phyloP scores from a whole-genome alignment of 2,888 invertebrate species.

The Timema cristinae region DNA sequence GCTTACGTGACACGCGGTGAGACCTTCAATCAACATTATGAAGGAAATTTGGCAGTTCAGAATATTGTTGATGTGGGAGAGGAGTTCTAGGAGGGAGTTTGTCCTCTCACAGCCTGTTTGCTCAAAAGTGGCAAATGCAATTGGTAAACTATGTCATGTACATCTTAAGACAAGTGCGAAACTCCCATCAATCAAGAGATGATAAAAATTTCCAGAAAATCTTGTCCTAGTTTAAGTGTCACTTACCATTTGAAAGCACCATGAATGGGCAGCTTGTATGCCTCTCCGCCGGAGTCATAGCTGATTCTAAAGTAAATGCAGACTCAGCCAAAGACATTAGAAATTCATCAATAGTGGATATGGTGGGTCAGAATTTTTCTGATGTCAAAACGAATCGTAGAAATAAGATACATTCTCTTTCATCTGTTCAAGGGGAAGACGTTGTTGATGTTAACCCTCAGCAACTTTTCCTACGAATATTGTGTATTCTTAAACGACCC shows the following conservation, averaged over 20 bases:
- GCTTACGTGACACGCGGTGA: not conserved
- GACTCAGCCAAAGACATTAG: not conserved
- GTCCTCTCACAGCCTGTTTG: constrained; percentile 3
- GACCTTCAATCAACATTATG: not conserved
- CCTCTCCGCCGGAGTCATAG: not conserved
- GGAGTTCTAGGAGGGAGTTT: not conserved
- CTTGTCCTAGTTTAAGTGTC: not conserved
- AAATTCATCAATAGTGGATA: not conserved
- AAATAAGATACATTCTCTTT: not conserved
- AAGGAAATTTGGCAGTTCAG: not conserved
- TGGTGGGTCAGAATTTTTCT: not conserved
- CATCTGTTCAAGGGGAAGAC: not conserved
- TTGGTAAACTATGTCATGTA: constrained; percentile 31
- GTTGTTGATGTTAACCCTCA: not conserved
- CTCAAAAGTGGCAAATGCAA: not conserved
- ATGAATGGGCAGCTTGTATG: not conserved
- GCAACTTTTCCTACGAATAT: constrained; percentile 4
- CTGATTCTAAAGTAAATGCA: not conserved
- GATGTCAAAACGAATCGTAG: not conserved
- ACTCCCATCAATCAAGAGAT: not conserved
- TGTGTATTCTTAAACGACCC: not conserved
- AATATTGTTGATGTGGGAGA: constrained; percentile 10
- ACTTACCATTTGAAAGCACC: not conserved
- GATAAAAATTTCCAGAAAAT: not conserved
- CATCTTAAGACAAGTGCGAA: constrained; percentile 33